Base-by-base conservation (phyloP, 1,140 invertebrate genomes). In the Drosophila kanapiae region DNA sequence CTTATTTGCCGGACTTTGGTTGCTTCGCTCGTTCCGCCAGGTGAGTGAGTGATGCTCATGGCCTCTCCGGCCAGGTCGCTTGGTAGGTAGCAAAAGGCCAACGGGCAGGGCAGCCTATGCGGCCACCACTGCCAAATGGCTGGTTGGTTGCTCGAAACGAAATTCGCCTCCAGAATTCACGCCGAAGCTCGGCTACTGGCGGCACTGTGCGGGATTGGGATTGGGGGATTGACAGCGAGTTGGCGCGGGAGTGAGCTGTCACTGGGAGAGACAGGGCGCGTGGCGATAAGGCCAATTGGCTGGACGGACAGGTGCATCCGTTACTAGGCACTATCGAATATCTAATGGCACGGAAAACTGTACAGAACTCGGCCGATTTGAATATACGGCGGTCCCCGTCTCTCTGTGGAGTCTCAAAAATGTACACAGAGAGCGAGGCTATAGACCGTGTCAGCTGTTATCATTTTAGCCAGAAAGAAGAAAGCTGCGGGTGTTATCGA, bases 31-130 rank as follows among this genome's bases (percentile, higher is more conserved):
- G 62, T 75, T 81, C 74, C 76, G 54, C 79, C 83, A 87, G 83
- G 77, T 87, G 83, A 83, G 83, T 86, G 82, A 76, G 84, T 87
- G 77, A 87, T 87, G 83, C 83, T 83, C 77, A 57, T 77, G 62
- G 64, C 63, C 64, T 59, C 61, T 76, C 61, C 61, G 38, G 47
- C 75, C 67, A 47, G 45, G 37, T 74, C 53, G 65, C 33, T 74
- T 87, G 63, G 65, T 82, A 70, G 70, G 79, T 79, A 79, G 53
- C 67, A 71, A 81, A 85, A 86, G 68, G 82, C 72, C 70, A 85
- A 62, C 74, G 53, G 75, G 69, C 75, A 82, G 54, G 60, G 62
- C 69, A 82, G 78, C 79, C 76, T 83, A 68, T 51, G 29, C 59
- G 63, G 23, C 64, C 45, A 60, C 38, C 58, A 62, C 81, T 82